Base-by-base conservation (phyloP, 2,113 vertebrate species). In the Nicator chloris region DNA sequence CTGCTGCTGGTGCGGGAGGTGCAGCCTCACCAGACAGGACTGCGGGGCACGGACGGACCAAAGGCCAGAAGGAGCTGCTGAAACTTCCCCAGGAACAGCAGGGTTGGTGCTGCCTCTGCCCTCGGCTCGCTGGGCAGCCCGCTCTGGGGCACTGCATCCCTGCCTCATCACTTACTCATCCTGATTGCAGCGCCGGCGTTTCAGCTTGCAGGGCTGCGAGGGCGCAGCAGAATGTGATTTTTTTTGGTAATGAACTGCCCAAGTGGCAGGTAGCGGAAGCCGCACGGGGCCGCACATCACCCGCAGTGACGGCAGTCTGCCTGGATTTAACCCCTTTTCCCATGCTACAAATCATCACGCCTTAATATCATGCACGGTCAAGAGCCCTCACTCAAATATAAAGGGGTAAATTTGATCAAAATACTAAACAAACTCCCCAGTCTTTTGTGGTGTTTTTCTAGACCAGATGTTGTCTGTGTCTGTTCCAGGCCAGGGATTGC, bases 401-500 rank as follows among this genome's bases (percentile, higher is more conserved):
- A 75, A 82, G 42, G 78, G 24, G 16, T n/a, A 69, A 24, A 78
- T 86, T 54, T 44, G 11, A 57, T 76, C 54, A 19, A 77, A 91
- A 82, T 22, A n/a, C 26, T 85, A 27, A 91, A 78, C 23, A 37
- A 73, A 77, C 37, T 84, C 47, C 28, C 8, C 20, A 20, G 14
- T 69, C 12, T 56, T 86, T 19, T 0, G 2, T 80, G 42, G 42
- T 65, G 70, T 37, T 82, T 20, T 92, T 94, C 54, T 59, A 70
- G 31, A 42, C 11, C 53, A 80, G 86, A 28, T 65, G 82, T 75
- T 79, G 88, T 33, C 76, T 63, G 40, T 79, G 70, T 82, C 91
- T 77, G 81, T 82, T 95, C 87, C 61, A 72, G 80, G 59, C 13
- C 17, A 24, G 59, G 30, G 56, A 80, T 59, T 90, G 91, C 91